Conservation (phyloP, 2,888 invertebrate species). For the Acrocyrtus sp. region DNA sequence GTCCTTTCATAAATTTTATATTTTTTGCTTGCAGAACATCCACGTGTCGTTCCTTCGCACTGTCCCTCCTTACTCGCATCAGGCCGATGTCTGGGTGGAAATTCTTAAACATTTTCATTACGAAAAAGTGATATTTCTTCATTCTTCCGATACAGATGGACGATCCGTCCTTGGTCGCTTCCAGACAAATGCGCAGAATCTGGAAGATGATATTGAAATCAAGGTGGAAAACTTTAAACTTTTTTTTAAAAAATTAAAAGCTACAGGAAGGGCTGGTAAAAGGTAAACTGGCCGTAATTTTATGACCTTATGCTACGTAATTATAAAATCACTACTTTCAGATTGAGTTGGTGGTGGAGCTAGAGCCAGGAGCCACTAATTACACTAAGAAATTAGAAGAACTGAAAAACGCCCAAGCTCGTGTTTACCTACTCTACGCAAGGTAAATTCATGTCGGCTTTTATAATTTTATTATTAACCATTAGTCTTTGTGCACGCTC, state of each 20-base stretch:
- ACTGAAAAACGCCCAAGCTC: constrained; percentile 84
- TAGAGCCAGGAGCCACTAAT: constrained; percentile 87
- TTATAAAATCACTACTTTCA: constrained; percentile 66
- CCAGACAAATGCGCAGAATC: constrained; percentile 91
- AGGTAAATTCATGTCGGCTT: constrained; percentile 77
- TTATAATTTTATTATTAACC: not conserved
- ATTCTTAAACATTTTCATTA: constrained; percentile 91
- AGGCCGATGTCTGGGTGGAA: constrained; percentile 98
- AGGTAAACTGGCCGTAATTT: too few relatives aligned
- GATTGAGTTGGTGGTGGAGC: constrained; percentile 92
- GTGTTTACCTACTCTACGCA: constrained; percentile 93
- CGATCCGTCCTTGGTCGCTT: constrained; percentile 91
- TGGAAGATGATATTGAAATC: constrained; percentile 91
- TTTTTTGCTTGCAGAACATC: constrained; percentile 77
- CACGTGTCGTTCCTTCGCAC: constrained; percentile 97
- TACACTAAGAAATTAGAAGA: constrained; percentile 84
- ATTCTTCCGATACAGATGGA: constrained; percentile 96
- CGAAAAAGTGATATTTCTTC: constrained; percentile 92
- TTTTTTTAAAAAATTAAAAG: too few relatives aligned
- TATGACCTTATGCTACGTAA: too few relatives aligned
- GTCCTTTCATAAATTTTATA: not conserved
- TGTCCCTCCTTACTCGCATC: constrained; percentile 98
- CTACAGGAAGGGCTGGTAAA: too few relatives aligned
- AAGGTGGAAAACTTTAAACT: constrained; percentile 79
- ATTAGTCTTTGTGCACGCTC: too few relatives aligned